Base-by-base conservation (phyloP, 2,113 vertebrate genomes). In the Sialia sialis region DNA sequence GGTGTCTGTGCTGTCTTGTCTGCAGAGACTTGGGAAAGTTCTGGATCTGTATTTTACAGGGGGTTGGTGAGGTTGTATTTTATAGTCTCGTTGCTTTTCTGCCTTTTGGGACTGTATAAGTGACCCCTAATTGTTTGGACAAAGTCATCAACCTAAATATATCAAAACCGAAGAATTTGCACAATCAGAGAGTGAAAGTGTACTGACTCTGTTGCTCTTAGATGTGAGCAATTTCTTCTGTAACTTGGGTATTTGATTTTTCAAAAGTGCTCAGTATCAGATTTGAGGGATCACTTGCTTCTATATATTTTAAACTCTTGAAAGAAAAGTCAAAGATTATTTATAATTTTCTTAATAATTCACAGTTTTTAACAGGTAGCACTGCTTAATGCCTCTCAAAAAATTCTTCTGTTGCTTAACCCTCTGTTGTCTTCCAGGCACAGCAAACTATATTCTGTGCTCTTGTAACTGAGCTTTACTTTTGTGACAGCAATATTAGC, bases 101-200 rank as follows among this genome's bases (percentile, higher is more conserved):
- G 63, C 29, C 56, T 89, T 87, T 84, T 73, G 39, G 44, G 64
- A 68, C 56, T 75, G 13, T 56, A 3, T 16, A 79, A 84, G 38
- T 92, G 90, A 81, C 89, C 22, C 41, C 25, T 88, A 77, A 69
- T 91, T 94, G 80, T 85, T 69, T 91, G 59, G 72, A 64, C 34
- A 91, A 75, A 63, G 34, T 89, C 87, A 80, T 94, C 91, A 94
- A 52, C 56, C 69, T 81, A n/a, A 89, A 81, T 94, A 77, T 17
- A 84, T 87, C 76, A 78, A 87, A 91, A 4, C 30, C 52, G 56
- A 89, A 62, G 59, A 80, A 83, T n/a, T 62, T 84, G 46, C 52
- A 34, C 44, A 73, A 82, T 67, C 20, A 88, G 25, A 62, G 75
- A 59, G 19, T 63, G 85, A 54, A 87, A 89, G 39, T 55, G 9